Conservation (phyloP, 2,888 invertebrate genomes). For the Agapostemon virescens region DNA sequence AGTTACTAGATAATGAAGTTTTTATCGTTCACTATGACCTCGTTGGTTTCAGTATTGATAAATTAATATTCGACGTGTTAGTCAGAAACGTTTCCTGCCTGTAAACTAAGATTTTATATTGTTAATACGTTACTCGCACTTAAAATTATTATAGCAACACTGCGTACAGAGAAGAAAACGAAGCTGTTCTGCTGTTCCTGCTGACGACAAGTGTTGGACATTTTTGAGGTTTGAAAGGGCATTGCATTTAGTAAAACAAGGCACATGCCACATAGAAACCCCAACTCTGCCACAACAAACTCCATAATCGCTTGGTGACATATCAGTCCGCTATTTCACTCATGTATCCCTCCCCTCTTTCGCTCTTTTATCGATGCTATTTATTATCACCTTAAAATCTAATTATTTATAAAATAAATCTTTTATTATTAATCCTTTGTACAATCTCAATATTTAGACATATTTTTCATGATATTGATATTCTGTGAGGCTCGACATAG, state of each 20-base stretch:
- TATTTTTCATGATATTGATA: too few relatives aligned
- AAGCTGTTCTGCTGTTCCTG: neutral
- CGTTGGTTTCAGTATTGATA: too few relatives aligned
- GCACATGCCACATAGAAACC: conserved; percentile 92
- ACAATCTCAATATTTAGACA: too few relatives aligned
- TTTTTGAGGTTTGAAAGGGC: conserved; percentile 93
- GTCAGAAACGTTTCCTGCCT: neutral
- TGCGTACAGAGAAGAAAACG: neutral
- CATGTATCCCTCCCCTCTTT: neutral
- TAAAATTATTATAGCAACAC: neutral
- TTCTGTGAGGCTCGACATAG: too few relatives aligned
- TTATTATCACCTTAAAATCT: neutral
- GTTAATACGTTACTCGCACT: neutral
- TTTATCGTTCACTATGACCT: too few relatives aligned
- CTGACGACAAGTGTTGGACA: conserved; percentile 81
- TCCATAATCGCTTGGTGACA: neutral
- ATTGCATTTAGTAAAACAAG: conserved; percentile 85
- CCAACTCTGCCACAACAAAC: conserved; percentile 86
- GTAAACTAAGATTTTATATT: neutral
- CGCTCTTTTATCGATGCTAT: neutral
- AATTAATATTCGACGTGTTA: too few relatives aligned
- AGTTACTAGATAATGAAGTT: too few relatives aligned
- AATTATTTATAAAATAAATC: neutral
- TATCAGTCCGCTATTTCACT: neutral
- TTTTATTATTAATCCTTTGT: neutral